Conservation (phyloP, 64 coral and sea anemone species). For the Exaiptasia diaphana region DNA sequence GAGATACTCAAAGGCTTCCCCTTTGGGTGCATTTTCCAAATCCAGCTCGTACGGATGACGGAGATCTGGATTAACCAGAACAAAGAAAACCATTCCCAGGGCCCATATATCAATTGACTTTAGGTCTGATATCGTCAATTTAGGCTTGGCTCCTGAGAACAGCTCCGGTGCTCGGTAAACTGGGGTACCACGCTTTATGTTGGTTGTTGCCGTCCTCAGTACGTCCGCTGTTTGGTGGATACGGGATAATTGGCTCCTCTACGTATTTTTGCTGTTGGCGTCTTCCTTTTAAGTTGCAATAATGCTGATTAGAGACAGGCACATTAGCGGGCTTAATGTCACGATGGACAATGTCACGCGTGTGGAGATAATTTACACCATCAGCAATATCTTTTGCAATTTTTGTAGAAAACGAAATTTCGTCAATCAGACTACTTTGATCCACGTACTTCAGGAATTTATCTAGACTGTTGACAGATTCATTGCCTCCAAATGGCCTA, state of each 20-base stretch:
- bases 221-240: neutral
- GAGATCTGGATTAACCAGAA: neutral
- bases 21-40: neutral
- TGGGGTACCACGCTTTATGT: slow-evolving; percentile 21
- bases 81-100: slow-evolving; percentile 26
- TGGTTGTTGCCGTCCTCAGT: neutral
- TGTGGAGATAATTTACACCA: slow-evolving; percentile 15
- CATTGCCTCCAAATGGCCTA: slow-evolving; percentile 7
- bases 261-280: too few relatives aligned
- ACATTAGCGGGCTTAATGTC: slow-evolving; percentile 29
- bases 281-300: neutral
- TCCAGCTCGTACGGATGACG: neutral
- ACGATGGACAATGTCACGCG: neutral
- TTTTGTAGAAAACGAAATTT: neutral
- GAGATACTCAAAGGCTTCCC: too few relatives aligned
- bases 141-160: neutral
- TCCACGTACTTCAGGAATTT: slow-evolving; percentile 11
- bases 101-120: slow-evolving; percentile 54
- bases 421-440: neutral
- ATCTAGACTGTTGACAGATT: neutral
- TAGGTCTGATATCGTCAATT: neutral
- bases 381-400: neutral
- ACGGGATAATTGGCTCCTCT: too few relatives aligned
- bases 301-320: slow-evolving; percentile 15
- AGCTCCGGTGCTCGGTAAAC: slow-evolving; percentile 47